A percentile compares a stretch with the other conserved stretches of the same genome.
These are phyloP conservation scores for Saccopteryx bilineata DNA, from an alignment of 2,113 vertebrate species.

Conservation along the genomic window DNA sequence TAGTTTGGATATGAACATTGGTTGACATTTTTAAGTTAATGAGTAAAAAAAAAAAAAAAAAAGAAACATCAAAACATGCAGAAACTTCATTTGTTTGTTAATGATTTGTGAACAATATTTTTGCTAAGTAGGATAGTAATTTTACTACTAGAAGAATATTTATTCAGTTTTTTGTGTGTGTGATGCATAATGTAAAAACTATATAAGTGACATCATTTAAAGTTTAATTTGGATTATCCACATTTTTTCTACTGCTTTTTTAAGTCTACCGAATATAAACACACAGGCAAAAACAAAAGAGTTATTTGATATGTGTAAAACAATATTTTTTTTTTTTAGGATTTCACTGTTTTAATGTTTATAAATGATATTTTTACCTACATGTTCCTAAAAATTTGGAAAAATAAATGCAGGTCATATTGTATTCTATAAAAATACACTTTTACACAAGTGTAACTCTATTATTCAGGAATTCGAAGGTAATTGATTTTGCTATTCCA, in stretches of 20 bases:
- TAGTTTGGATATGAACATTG: background rate
- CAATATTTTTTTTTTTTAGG: conserved; percentile 19
- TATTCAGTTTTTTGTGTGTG: background rate
- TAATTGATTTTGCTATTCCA: background rate
- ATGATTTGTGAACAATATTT: background rate
- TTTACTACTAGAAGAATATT: background rate
- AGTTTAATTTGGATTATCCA: background rate
- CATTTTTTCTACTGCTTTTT: background rate
- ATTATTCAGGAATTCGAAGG: background rate
- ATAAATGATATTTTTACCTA: background rate
- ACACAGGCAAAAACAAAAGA: background rate
- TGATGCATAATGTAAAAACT: background rate
- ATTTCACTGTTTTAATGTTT: background rate
- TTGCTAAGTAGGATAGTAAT: background rate
- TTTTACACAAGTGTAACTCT: background rate
- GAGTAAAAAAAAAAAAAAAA: conserved; percentile 19
- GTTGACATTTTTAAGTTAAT: conserved; percentile 38
- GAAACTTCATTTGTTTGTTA: background rate
- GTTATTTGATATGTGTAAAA: background rate
- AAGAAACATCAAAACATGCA: background rate
- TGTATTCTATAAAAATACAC: background rate
- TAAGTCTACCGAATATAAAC: background rate
- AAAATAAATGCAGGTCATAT: conserved; percentile 7
- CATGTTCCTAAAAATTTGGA: background rate
- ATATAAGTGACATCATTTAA: conserved; percentile 18